These are phyloP conservation scores for Agrochola circellaris DNA, from an alignment of 2,888 invertebrate species.

Conservation along the genomic window DNA sequence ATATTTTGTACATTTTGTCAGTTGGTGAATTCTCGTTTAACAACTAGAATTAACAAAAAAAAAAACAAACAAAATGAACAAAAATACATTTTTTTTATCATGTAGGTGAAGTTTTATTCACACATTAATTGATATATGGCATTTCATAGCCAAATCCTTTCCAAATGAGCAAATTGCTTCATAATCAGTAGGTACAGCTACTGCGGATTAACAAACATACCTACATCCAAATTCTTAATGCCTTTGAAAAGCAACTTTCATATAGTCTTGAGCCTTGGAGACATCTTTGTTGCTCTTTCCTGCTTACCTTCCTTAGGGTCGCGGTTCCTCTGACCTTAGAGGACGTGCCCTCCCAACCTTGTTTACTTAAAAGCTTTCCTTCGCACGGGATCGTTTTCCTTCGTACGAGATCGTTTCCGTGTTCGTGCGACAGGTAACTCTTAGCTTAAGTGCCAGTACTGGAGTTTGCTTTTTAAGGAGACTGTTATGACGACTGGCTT, in stretches of 20 bases:
- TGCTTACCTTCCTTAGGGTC: slow-evolving; percentile 30
- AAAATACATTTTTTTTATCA: no score
- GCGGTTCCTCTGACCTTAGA: slow-evolving; percentile 38
- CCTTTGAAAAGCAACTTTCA: slow-evolving; percentile 1
- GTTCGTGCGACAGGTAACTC: slow-evolving; percentile 53
- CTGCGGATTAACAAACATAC: neutral
- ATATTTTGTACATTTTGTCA: neutral
- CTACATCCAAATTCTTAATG: neutral
- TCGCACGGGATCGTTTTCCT: slow-evolving; percentile 36
- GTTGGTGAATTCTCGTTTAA: no score
- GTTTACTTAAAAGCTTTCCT: slow-evolving; percentile 66
- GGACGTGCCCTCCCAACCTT: slow-evolving; percentile 59
- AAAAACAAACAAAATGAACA: no score
- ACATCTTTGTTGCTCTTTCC: slow-evolving; percentile 33
- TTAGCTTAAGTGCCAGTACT: slow-evolving; percentile 52
- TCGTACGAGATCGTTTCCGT: slow-evolving; percentile 56
- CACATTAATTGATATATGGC: neutral
- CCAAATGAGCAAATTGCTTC: neutral
- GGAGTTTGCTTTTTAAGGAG: slow-evolving; percentile 28
- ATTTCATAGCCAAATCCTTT: neutral
- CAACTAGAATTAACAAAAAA: no score
- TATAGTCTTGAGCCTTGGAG: slow-evolving; percentile 15
- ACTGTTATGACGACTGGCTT: slow-evolving; percentile 39
- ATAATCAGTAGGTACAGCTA: neutral
- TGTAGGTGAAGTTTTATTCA: neutral